phyloP scores from a whole-genome alignment of 2,797 vertebrate genomes.

The Anguilla obscura region DNA sequence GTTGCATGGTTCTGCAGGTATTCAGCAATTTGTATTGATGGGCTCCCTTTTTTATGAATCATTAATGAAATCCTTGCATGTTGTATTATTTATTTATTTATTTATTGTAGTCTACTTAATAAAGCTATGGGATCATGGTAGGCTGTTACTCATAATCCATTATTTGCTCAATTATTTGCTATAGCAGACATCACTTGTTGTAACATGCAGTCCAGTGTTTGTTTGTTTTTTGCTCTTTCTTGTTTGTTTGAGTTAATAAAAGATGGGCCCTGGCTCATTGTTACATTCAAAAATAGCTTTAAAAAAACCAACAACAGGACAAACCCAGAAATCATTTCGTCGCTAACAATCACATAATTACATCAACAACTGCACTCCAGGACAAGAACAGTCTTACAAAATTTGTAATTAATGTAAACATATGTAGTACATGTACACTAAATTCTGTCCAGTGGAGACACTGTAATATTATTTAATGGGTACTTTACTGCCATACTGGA shows the following conservation, averaged over 20 bases:
- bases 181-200: background rate
- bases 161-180: background rate
- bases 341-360: slow-evolving; percentile 32
- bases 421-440: background rate
- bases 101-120: background rate
- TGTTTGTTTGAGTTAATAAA: slow-evolving; percentile 18
- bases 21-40: background rate
- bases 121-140: background rate
- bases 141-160: slow-evolving; percentile 7
- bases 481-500: background rate
- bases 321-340: slow-evolving; percentile 21
- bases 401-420: background rate
- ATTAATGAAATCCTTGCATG: background rate
- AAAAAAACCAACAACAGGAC: background rate
- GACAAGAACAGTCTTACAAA: slow-evolving; percentile 15
- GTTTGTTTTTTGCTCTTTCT: background rate
- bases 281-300: background rate
- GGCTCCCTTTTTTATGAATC: background rate
- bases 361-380: slow-evolving; percentile 39
- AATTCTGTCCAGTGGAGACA: background rate
- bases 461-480: background rate
- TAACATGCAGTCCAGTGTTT: background rate
- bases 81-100: background rate
- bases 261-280: background rate
- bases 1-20: background rate